Percentiles rank a stretch among this genome's conserved stretches.
phyloP scores from a whole-genome alignment of 92 coral and sea anemone genomes.

The Actinostola sp. region DNA sequence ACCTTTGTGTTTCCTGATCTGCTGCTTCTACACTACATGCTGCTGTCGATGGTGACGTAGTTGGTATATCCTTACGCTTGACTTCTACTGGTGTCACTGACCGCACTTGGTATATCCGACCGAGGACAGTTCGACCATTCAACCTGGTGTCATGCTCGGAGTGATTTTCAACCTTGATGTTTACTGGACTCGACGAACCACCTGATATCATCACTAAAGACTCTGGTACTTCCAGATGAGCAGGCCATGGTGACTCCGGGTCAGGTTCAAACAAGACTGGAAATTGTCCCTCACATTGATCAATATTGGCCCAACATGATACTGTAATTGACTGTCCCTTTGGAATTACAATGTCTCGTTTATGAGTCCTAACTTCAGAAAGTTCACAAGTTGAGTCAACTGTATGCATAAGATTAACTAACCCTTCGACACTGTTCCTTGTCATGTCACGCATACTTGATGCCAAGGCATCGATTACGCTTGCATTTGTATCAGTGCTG shows the following conservation, averaged over 20 bases:
- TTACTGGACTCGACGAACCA: conserved; percentile 30
- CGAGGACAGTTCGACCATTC: conserved; percentile 25
- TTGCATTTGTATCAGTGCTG: conserved; percentile 12
- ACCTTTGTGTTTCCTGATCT: background rate
- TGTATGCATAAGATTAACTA: conserved; percentile 22
- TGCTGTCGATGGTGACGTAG: too few species aligned
- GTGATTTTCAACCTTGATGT: conserved; percentile 40
- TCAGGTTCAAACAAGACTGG: conserved; percentile 74
- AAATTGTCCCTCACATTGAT: conserved; percentile 54
- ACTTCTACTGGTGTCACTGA: conserved; percentile 46
- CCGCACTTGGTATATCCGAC: conserved; percentile 32
- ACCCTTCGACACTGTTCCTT: conserved; percentile 25
- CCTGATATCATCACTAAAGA: conserved; percentile 40
- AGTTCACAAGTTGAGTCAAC: conserved; percentile 42
- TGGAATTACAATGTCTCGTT: conserved; percentile 51
- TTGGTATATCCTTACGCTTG: background rate
- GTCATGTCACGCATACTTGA: conserved; percentile 14
- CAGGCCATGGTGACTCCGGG: conserved; percentile 58
- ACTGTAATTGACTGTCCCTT: conserved; percentile 38
- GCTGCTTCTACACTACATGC: too few species aligned
- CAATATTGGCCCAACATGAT: conserved; percentile 43
- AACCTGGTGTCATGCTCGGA: conserved; percentile 22
- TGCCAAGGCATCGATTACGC: conserved; percentile 16
- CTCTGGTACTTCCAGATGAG: conserved; percentile 50
- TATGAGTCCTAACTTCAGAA: conserved; percentile 53